These are phyloP conservation scores for Diplosoma virens DNA, from an alignment of 23 tunicate genomes.

Conservation along the genomic window DNA sequence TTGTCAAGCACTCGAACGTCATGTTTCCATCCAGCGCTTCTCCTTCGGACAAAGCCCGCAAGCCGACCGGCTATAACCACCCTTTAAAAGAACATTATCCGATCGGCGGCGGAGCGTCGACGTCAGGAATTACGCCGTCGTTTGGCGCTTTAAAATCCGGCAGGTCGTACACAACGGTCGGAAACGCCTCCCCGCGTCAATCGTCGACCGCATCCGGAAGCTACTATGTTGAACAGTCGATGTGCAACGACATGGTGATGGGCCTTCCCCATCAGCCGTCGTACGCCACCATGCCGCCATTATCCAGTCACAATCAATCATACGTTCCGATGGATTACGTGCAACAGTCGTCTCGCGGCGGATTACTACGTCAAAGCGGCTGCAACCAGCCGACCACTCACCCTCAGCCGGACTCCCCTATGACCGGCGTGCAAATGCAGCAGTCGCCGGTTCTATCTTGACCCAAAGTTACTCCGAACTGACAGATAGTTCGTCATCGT, in stretches of 20 bases:
- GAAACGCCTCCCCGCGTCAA: not conserved
- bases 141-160: conserved; percentile 4
- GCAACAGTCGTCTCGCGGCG: conserved; percentile 6
- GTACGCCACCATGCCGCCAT: not conserved
- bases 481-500: no score
- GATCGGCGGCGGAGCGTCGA: not conserved
- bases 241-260: not conserved
- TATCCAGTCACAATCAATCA: no score
- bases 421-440: conserved; percentile 81
- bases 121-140: conserved; percentile 12
- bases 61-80: not conserved
- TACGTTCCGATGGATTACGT: conserved; percentile 25
- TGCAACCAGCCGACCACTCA: conserved; percentile 24
- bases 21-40: no score
- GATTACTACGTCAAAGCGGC: not conserved
- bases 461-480: conserved; percentile 17
- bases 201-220: not conserved
- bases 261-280: not conserved
- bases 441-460: conserved; percentile 95
- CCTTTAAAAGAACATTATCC: not conserved
- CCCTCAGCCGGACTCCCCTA: conserved; percentile 91
- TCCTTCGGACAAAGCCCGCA: no score
- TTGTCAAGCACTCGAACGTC: no score
- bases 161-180: not conserved
- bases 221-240: not conserved